Conservation (phyloP, 2,113 vertebrate species). For the Vidua macroura region DNA sequence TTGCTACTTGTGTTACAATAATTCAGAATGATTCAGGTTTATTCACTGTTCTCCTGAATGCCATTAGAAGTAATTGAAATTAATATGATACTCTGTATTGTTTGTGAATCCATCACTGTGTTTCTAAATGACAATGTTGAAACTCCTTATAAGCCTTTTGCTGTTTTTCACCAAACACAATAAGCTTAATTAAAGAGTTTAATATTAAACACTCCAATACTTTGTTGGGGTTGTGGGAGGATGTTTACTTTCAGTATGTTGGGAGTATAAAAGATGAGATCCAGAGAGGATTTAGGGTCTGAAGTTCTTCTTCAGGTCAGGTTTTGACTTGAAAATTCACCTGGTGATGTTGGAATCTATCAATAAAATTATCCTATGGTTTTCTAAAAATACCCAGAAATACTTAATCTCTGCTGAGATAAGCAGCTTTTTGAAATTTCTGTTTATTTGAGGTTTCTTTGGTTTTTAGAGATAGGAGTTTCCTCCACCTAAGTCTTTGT, state of each 20-base stretch:
- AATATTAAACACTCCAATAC: neutral
- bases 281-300: neutral
- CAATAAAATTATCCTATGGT: neutral
- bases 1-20: neutral
- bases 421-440: neutral
- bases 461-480: neutral
- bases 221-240: fast-evolving
- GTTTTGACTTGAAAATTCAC: neutral
- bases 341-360: neutral
- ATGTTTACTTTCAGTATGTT: neutral
- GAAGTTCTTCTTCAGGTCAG: neutral
- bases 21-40: neutral
- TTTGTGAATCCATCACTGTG: neutral
- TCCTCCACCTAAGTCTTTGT: neutral
- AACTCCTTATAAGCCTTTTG: neutral
- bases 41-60: neutral
- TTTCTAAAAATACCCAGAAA: neutral
- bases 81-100: neutral
- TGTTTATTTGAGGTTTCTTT: neutral
- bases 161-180: neutral
- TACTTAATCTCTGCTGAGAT: neutral
- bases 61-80: neutral
- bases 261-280: neutral
- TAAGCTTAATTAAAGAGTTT: neutral
- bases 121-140: neutral